A percentile compares a stretch with the other conserved stretches of the same genome.
Conservation (phyloP, 2,888 invertebrate genomes). For the Heliconius ethilla region DNA sequence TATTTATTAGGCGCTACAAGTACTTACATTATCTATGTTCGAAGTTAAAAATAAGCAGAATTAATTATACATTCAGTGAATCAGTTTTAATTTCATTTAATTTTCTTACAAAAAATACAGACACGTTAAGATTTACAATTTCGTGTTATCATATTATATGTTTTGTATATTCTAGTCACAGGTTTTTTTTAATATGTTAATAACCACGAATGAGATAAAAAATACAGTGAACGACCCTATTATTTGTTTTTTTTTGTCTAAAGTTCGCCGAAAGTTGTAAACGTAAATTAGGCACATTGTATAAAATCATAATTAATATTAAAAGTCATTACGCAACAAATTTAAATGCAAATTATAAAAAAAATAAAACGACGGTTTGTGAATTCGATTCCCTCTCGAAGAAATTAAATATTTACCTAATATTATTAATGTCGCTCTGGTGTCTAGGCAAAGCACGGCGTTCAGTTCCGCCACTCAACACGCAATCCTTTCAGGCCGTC, state of each 20-base stretch:
- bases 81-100: slow-evolving; percentile 5
- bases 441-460: too few species aligned
- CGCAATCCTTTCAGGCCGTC: too few species aligned
- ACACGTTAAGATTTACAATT: slow-evolving; percentile 14
- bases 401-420: too few species aligned
- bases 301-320: background rate
- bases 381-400: too few species aligned
- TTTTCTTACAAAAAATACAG: background rate
- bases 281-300: background rate
- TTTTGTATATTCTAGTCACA: slow-evolving; percentile 6
- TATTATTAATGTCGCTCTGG: too few species aligned
- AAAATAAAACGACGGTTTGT: too few species aligned
- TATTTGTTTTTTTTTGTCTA: background rate
- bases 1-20: background rate
- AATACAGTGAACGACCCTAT: slow-evolving; percentile 7
- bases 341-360: background rate
- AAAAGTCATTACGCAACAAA: background rate
- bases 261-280: background rate
- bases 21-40: background rate
- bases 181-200: slow-evolving; percentile 6
- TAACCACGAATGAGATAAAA: background rate
- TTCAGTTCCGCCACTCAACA: too few species aligned
- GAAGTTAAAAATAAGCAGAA: background rate
- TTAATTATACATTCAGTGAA: slow-evolving; percentile 19
- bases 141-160: slow-evolving; percentile 4